A percentile compares a stretch with the other conserved stretches of the same genome.
Evolutionary conservation across 2,113 vertebrate genomes (phyloP).

Genomic region (Anseranas semipalmata): DNA sequence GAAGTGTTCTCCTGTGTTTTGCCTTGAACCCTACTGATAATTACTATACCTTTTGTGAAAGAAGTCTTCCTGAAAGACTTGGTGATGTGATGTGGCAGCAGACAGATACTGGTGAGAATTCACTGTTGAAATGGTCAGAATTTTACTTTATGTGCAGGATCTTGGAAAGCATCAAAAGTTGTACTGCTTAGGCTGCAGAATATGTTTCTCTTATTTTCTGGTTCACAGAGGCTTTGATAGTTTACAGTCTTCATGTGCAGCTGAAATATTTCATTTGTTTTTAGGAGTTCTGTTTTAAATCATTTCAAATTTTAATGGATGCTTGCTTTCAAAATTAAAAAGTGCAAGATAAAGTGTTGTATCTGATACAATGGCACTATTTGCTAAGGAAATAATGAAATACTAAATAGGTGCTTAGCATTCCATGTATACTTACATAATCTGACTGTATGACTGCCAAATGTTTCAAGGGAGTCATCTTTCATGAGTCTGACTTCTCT

Average conservation of each 20-base stretch:
- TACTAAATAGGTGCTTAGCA: conserved; percentile 29
- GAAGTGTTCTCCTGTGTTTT: neutral
- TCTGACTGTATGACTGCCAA: conserved; percentile 7
- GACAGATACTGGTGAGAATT: neutral
- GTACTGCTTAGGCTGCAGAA: neutral
- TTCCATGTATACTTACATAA: conserved; percentile 14
- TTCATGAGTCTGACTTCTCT: neutral
- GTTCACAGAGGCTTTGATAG: neutral
- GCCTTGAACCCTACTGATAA: neutral
- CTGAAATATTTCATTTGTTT: neutral
- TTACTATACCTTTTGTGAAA: neutral
- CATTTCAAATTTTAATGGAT: neutral
- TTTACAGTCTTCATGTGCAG: neutral
- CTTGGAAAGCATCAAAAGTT: neutral
- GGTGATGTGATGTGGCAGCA: neutral
- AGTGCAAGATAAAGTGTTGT: neutral
- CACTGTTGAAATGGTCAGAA: neutral
- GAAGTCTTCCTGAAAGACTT: neutral
- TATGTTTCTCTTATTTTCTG: neutral
- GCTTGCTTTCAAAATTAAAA: neutral
- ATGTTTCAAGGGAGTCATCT: conserved; percentile 27
- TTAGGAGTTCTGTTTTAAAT: conserved; percentile 10
- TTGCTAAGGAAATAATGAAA: neutral
- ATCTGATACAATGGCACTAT: neutral
- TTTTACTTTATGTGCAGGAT: neutral